These are phyloP conservation scores for Zoanthus sociatus DNA, from an alignment of 92 coral and sea anemone species.

Conservation along the genomic window DNA sequence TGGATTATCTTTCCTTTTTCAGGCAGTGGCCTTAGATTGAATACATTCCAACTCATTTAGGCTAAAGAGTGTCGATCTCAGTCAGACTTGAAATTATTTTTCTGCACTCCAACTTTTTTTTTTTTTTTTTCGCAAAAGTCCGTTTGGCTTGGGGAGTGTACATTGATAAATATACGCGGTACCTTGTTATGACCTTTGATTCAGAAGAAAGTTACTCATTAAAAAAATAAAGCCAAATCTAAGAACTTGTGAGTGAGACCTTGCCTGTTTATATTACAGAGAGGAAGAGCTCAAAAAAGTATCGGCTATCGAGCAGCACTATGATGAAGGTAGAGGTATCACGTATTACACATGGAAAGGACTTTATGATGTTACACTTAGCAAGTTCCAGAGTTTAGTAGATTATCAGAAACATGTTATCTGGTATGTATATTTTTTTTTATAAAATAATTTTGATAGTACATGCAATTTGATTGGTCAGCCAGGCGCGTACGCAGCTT, in stretches of 20 bases:
- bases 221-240: not conserved
- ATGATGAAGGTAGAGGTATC: constrained; percentile 22
- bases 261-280: not conserved
- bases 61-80: too few species aligned
- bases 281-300: constrained; percentile 14
- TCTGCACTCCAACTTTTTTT: too few species aligned
- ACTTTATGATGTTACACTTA: constrained; percentile 23
- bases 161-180: too few species aligned
- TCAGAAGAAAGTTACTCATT: not conserved
- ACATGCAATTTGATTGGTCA: not conserved
- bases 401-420: constrained; percentile 31
- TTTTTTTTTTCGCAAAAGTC: too few species aligned
- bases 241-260: not conserved
- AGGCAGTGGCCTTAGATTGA: too few species aligned
- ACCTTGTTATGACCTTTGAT: not conserved
- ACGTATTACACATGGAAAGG: constrained; percentile 35
- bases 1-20: too few species aligned
- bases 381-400: constrained; percentile 2
- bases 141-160: too few species aligned
- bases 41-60: too few species aligned
- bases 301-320: not conserved
- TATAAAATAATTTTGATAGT: not conserved
- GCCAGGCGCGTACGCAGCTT: too few species aligned
- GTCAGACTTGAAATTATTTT: too few species aligned
- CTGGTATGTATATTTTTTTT: not conserved